A percentile compares a stretch with the other conserved stretches of the same genome.
phyloP scores from a whole-genome alignment of 2,888 invertebrate species.

The Cremastinae sp. region DNA sequence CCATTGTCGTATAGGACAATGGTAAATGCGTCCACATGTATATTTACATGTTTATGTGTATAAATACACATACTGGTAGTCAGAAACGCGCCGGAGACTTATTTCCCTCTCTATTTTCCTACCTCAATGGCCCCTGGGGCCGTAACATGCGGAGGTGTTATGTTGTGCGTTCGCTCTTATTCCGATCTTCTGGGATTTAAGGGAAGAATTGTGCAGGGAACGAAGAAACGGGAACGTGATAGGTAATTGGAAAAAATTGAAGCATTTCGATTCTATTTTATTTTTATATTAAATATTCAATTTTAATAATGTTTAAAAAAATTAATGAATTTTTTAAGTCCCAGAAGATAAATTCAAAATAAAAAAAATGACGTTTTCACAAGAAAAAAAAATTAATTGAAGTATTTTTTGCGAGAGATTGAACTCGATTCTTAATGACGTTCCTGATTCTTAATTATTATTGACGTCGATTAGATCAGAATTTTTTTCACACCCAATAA shows the following conservation, averaged over 20 bases:
- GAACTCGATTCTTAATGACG: too few relatives aligned
- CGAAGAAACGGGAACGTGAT: constrained; percentile 36
- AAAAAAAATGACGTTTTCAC: too few relatives aligned
- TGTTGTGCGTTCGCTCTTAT: constrained; percentile 73
- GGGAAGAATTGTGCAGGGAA: constrained; percentile 50
- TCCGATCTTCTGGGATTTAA: constrained; percentile 58
- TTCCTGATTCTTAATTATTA: too few relatives aligned
- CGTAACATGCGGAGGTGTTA: constrained; percentile 75
- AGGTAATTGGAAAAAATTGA: constrained; percentile 45
- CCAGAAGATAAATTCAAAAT: too few relatives aligned
- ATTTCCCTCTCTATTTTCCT: constrained; percentile 57
- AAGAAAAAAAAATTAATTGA: too few relatives aligned
- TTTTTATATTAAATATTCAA: too few relatives aligned
- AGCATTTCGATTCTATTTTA: too few relatives aligned
- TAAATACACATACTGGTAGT: constrained; percentile 40
- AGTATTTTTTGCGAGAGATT: too few relatives aligned
- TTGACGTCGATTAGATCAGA: too few relatives aligned
- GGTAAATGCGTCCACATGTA: constrained; percentile 25
- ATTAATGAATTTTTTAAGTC: too few relatives aligned
- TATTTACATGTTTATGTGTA: constrained; percentile 29
- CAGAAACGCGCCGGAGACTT: constrained; percentile 61
- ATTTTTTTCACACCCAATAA: too few relatives aligned
- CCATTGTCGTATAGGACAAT: constrained; percentile 76
- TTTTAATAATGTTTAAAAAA: too few relatives aligned
- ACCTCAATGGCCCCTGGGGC: constrained; percentile 68